Evolutionary conservation across 2,888 invertebrate species (phyloP).

Genomic region (Chouioia cunea): DNA sequence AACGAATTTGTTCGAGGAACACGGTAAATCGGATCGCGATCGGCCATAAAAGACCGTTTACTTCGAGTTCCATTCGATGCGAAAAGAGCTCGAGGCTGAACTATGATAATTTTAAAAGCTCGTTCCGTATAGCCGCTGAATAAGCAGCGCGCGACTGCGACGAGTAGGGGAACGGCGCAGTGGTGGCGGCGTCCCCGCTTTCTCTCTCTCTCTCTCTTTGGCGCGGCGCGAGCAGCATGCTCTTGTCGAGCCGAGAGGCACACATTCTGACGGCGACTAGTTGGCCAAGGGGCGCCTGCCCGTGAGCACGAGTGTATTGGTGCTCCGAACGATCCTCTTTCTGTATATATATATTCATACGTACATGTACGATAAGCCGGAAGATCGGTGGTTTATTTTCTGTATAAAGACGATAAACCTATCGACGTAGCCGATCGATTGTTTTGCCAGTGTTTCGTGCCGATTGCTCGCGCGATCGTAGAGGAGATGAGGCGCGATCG

Average conservation of each 20-base stretch:
- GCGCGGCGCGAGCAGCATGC: slow-evolving; percentile 2
- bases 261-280: slow-evolving; percentile 22
- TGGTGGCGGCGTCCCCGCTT: slow-evolving; percentile 19
- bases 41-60: not conserved
- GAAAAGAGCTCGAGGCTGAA: not conserved
- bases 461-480: too few relatives aligned
- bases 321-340: not conserved
- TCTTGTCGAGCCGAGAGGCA: slow-evolving; percentile 39
- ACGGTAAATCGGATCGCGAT: not conserved
- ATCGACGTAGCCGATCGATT: too few relatives aligned
- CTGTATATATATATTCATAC: too few relatives aligned
- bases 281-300: slow-evolving; percentile 39
- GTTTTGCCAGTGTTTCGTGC: too few relatives aligned
- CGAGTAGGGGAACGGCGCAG: not conserved
- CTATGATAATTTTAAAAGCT: too few relatives aligned
- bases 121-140: too few relatives aligned
- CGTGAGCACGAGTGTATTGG: slow-evolving; percentile 15
- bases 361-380: too few relatives aligned
- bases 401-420: too few relatives aligned
- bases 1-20: not conserved
- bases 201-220: slow-evolving; percentile 26
- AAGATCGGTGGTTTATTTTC: too few relatives aligned
- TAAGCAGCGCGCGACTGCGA: not conserved
- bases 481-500: too few relatives aligned
- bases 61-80: not conserved